Percentiles rank a stretch among this genome's conserved stretches.
These are phyloP conservation scores for Petaurus breviceps DNA, from an alignment of 2,113 vertebrate genomes.

Conservation along the genomic window DNA sequence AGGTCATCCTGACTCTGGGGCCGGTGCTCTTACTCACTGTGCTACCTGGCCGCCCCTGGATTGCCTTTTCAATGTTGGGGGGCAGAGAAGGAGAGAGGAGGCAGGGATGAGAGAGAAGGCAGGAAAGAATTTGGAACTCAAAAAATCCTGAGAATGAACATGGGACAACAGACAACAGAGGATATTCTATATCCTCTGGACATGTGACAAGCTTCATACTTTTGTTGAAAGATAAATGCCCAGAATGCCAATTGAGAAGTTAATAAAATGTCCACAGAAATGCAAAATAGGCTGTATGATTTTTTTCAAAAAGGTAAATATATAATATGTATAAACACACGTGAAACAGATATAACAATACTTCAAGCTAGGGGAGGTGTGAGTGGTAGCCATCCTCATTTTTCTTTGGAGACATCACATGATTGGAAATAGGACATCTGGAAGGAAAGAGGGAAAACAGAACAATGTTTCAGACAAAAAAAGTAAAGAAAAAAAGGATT, in stretches of 20 bases:
- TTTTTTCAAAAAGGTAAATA: neutral
- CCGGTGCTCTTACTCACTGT: no score
- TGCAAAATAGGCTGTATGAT: neutral
- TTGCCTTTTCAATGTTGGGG: neutral
- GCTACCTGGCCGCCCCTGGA: no score
- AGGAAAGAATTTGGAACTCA: neutral
- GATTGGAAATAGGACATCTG: neutral
- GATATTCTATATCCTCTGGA: neutral
- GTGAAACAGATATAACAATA: neutral
- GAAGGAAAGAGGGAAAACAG: neutral
- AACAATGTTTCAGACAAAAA: neutral
- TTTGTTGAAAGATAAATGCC: neutral
- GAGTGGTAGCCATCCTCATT: neutral
- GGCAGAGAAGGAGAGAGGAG: no score
- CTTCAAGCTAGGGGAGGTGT: neutral
- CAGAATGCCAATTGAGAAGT: neutral
- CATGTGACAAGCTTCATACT: neutral
- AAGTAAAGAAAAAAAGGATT: neutral
- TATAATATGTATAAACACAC: neutral
- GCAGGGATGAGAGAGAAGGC: no score
- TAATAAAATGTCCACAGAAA: neutral
- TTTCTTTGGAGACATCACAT: neutral
- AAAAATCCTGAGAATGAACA: neutral
- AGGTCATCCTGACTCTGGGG: no score
- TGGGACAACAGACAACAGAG: neutral